Evolutionary conservation across 2,797 vertebrate species (phyloP).

Genomic region (Anniella stebbinsi): DNA sequence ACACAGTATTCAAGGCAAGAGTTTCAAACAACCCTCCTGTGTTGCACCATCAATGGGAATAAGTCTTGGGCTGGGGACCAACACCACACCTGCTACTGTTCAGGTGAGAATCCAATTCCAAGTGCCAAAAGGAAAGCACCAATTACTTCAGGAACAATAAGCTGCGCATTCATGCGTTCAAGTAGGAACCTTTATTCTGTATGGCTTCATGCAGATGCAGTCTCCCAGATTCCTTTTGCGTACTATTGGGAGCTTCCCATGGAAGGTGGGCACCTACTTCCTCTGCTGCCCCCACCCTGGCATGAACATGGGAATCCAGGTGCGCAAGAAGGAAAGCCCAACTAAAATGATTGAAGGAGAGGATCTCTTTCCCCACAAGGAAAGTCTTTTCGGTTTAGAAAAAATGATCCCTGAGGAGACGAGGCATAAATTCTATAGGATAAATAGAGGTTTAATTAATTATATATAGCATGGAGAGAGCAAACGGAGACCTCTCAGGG

Average conservation of each 20-base stretch:
- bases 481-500: neutral
- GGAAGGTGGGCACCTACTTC: neutral
- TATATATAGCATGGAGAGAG: neutral
- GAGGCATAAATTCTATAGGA: neutral
- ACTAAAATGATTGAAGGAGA: neutral
- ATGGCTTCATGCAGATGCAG: neutral
- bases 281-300: too few relatives aligned
- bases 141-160: neutral
- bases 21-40: neutral
- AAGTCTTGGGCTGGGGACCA: neutral
- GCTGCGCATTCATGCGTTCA: neutral
- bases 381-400: neutral
- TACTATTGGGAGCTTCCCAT: neutral
- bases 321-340: neutral
- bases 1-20: neutral
- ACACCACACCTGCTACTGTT: neutral
- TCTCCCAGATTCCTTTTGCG: neutral
- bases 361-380: neutral
- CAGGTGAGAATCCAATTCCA: neutral
- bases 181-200: neutral
- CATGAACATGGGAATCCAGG: neutral
- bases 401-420: neutral
- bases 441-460: neutral
- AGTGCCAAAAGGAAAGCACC: neutral
- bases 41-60: neutral